Conservation (phyloP, 2,888 invertebrate species). For the Geotrupes spiniger region DNA sequence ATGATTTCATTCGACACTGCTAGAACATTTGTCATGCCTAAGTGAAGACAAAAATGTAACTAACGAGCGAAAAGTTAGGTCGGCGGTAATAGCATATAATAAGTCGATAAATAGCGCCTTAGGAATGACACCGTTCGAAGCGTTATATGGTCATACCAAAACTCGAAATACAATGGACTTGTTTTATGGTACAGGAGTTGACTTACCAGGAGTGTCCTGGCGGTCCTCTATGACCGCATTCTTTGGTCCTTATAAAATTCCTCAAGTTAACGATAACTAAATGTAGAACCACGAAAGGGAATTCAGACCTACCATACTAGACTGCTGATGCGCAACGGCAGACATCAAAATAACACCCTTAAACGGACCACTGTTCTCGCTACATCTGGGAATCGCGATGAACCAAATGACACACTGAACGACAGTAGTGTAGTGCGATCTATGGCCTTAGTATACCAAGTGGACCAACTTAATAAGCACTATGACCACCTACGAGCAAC, state of each 20-base stretch:
- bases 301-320: no score
- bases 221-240: slow-evolving; percentile 1
- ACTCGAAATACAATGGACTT: slow-evolving; percentile 10
- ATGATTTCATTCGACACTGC: neutral
- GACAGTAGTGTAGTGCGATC: no score
- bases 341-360: no score
- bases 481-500: neutral
- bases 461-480: neutral
- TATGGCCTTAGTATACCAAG: no score
- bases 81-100: slow-evolving; percentile 9
- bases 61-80: neutral
- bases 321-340: no score
- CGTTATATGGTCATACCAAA: slow-evolving; percentile 11
- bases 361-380: no score
- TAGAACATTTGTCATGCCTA: neutral
- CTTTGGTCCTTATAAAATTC: slow-evolving; percentile 9
- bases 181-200: slow-evolving; percentile 10
- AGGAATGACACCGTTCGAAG: slow-evolving; percentile 12
- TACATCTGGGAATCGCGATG: no score
- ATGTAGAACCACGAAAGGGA: slow-evolving; percentile 9
- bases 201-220: slow-evolving; percentile 4
- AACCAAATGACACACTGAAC: no score
- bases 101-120: slow-evolving; percentile 9
- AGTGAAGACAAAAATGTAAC: neutral
- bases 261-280: slow-evolving; percentile 3